phyloP scores from a whole-genome alignment of 2,888 invertebrate genomes.

The Caenorhabditis sp. region DNA sequence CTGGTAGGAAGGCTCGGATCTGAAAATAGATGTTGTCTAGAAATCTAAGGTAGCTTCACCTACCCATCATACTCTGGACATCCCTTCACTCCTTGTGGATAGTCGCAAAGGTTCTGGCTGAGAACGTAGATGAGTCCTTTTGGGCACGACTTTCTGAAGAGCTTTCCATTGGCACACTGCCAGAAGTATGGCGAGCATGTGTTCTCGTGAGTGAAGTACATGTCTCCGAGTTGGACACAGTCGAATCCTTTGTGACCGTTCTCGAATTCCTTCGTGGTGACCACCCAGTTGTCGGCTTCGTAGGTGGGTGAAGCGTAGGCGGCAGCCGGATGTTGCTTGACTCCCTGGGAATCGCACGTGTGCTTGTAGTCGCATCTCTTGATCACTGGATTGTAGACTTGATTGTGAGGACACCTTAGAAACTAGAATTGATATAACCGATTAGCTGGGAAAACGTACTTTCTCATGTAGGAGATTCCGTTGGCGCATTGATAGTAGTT shows the following conservation, averaged over 20 bases:
- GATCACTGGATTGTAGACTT: conserved; percentile 23
- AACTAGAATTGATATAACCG: background rate
- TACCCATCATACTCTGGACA: conserved; percentile 52
- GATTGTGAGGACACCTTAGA: conserved; percentile 50
- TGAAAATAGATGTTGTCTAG: background rate
- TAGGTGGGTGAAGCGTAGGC: conserved; percentile 36
- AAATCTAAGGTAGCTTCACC: background rate
- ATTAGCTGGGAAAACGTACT: conserved; percentile 2
- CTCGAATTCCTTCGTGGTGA: conserved; percentile 40
- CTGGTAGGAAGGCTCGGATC: conserved; percentile 55
- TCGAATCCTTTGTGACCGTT: conserved; percentile 38
- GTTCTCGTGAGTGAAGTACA: conserved; percentile 35
- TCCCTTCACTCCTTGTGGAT: conserved; percentile 54
- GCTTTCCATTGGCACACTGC: conserved; percentile 66
- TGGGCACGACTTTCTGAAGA: conserved; percentile 69
- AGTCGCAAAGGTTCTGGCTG: conserved; percentile 63
- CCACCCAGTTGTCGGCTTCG: conserved; percentile 29
- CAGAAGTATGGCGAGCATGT: conserved; percentile 64
- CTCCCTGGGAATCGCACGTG: conserved; percentile 17
- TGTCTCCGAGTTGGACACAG: conserved; percentile 55
- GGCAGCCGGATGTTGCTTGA: conserved; percentile 6
- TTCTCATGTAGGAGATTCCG: conserved; percentile 45
- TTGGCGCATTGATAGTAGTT: conserved; percentile 56
- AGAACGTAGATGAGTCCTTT: conserved; percentile 64
- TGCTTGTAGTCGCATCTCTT: conserved; percentile 41